Conservation (phyloP, 2,113 vertebrate species). For the Leptocoma aspasia region DNA sequence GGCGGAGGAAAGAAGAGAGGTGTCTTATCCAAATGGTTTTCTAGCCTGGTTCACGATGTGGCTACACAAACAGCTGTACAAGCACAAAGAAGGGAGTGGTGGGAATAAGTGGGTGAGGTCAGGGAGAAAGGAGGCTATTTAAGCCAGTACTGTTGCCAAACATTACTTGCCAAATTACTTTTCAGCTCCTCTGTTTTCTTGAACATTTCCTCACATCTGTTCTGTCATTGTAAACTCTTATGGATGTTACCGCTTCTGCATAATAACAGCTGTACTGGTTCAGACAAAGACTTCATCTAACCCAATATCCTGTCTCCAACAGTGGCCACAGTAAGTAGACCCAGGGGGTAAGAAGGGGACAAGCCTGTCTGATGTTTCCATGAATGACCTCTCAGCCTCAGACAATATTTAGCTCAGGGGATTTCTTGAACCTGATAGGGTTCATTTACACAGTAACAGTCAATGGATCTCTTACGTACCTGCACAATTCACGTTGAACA, state of each 20-base stretch:
- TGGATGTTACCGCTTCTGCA: background rate
- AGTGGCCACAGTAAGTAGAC: background rate
- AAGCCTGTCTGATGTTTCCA: background rate
- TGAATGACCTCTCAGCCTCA: background rate
- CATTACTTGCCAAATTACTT: constrained; percentile 27
- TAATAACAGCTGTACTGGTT: constrained; percentile 28
- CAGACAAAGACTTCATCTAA: background rate
- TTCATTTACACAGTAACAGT: background rate
- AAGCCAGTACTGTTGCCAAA: constrained; percentile 11
- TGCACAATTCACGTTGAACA: background rate
- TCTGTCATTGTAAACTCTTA: constrained; percentile 7
- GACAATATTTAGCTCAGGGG: background rate
- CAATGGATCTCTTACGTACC: background rate
- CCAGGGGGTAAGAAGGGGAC: background rate
- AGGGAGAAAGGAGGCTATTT: constrained; percentile 17
- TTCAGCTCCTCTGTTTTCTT: constrained; percentile 30
- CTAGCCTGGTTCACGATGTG: background rate
- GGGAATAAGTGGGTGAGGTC: constrained; percentile 49
- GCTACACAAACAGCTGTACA: constrained; percentile 27
- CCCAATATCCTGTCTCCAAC: constrained; percentile 17
- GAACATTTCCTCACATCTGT: constrained; percentile 40
- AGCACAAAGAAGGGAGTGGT: constrained; percentile 48
- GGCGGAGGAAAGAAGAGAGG: background rate
- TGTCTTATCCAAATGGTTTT: background rate
- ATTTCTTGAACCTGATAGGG: background rate